Base-by-base conservation (phyloP, 2,113 vertebrate species). In the Dendropsophus ebraccatus region DNA sequence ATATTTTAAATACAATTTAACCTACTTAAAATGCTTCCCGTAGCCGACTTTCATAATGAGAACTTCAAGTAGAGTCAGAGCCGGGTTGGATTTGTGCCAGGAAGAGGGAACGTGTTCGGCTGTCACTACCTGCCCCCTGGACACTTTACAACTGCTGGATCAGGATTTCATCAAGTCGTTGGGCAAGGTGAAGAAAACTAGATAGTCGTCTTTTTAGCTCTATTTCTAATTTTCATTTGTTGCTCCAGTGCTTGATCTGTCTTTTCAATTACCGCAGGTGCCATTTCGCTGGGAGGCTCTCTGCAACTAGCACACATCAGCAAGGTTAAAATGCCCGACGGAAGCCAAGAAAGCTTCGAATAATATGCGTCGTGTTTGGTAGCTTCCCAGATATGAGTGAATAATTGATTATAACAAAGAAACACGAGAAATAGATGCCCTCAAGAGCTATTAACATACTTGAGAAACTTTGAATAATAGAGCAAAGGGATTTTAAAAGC, bases 391-490 rank as follows among this genome's bases (percentile, higher is more conserved):
- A 80, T 81, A 69, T 49, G 80, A 87, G 65, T 86, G 77, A 87
- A 87, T 87, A 87, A 87, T 87, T 87, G 85, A 87, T 87, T 87
- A 81, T 81, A 81, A 81, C 85, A 81, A 87, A 87, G 77, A 86
- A 86, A 86, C 49, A 73, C 16, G 72, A 81, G 65, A 86, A 86
- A 86, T 76, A 47, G 37, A 86, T 80, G 76, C 65, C 84, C 77
- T 60, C 50, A 86, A 72, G 65, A 73, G 76, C 65, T 80, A 86
- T 86, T 86, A 81, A 60, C 14, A 73, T 72, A 32, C 14, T 60
- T 81, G 50, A 78, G 54, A 80, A 86, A 86, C 75, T 54, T 79
- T 72, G 35, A 79, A 67, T 37, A n/a, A 69, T 37, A 54, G 45
- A 70, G 6, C 28, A 78, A 54, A 13, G 49, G 35, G 35, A 25